These are phyloP conservation scores for Bothrops jararaca DNA, from an alignment of 2,113 vertebrate species.

Conservation along the genomic window DNA sequence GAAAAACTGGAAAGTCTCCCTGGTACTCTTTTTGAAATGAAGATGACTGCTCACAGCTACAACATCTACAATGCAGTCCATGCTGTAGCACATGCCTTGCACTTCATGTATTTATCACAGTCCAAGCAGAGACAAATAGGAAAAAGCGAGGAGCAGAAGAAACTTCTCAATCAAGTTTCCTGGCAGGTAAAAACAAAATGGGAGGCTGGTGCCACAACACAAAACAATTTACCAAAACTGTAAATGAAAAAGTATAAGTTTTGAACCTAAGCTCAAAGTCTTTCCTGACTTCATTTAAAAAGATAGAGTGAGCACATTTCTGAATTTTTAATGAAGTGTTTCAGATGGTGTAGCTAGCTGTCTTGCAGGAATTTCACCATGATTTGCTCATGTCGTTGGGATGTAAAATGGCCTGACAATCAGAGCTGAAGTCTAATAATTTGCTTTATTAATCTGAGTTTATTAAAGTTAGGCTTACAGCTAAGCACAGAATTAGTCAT, in stretches of 20 bases:
- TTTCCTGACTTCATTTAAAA: not conserved
- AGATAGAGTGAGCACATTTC: not conserved
- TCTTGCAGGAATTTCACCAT: not conserved
- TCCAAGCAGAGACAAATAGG: not conserved
- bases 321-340: not conserved
- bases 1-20: not conserved
- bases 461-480: not conserved
- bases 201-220: not conserved
- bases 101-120: not conserved
- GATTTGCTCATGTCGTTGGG: not conserved
- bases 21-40: not conserved
- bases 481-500: not conserved
- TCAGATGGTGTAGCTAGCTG: not conserved
- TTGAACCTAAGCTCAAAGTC: not conserved
- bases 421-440: not conserved
- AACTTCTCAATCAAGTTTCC: not conserved
- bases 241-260: not conserved
- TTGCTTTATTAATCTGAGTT: not conserved
- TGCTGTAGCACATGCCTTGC: not conserved
- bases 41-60: conserved; percentile 10
- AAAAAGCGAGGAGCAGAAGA: not conserved
- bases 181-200: conserved; percentile 5
- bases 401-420: not conserved
- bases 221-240: not conserved
- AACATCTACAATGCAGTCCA: not conserved